phyloP scores from a whole-genome alignment of 2,888 invertebrate genomes.

The Aspidiotus rigidus region DNA sequence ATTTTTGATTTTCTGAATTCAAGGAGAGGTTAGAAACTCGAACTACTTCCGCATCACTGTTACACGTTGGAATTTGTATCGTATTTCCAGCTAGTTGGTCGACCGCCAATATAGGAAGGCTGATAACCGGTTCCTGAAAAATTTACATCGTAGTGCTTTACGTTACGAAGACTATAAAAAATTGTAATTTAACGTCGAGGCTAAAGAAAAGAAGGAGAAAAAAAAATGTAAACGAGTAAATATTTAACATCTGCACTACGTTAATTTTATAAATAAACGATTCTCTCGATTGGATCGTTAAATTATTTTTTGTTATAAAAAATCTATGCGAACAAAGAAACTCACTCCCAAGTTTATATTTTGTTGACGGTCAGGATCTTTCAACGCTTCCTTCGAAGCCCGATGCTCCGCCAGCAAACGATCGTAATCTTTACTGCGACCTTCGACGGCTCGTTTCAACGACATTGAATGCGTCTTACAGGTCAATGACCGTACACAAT shows the following conservation, averaged over 20 bases:
- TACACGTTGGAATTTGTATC: slow-evolving; percentile 21
- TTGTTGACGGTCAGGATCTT: slow-evolving; percentile 20
- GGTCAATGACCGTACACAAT: slow-evolving; percentile 24
- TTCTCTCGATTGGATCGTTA: too few species aligned
- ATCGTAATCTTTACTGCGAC: slow-evolving; percentile 28
- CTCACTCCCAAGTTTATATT: slow-evolving; percentile 19
- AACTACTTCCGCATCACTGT: slow-evolving; percentile 24
- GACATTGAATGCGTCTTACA: slow-evolving; percentile 27
- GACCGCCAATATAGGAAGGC: slow-evolving; percentile 24
- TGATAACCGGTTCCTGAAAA: slow-evolving; percentile 31
- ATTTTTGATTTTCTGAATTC: slow-evolving; percentile 20
- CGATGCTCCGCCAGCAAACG: slow-evolving; percentile 26
- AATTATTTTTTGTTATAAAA: too few species aligned
- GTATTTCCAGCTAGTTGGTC: slow-evolving; percentile 25
- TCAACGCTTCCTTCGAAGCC: slow-evolving; percentile 23
- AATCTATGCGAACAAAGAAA: neutral
- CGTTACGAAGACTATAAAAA: slow-evolving; percentile 14
- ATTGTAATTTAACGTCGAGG: neutral
- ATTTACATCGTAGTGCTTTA: slow-evolving; percentile 18
- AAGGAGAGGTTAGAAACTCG: slow-evolving; percentile 26
- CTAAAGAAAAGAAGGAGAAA: neutral
- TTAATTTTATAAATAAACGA: too few species aligned
- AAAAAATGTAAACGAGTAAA: neutral
- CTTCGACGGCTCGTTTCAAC: slow-evolving; percentile 23
- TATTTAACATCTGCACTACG: neutral